Base-by-base conservation (phyloP, 1,140 invertebrate species). In the Telenomus remus region DNA sequence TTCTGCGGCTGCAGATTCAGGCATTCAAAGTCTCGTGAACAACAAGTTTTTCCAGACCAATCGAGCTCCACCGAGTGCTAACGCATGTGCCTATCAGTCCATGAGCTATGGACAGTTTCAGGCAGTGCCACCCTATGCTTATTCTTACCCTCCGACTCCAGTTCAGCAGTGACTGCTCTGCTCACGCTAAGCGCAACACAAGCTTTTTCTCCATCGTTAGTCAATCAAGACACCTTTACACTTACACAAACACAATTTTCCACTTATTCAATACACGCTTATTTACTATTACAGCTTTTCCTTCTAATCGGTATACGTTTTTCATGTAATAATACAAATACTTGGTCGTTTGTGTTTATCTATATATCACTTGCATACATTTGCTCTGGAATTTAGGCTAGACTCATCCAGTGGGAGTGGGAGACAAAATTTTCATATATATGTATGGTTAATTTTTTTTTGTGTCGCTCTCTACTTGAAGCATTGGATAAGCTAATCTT, bases 31-130 rank as follows among this genome's bases (percentile, higher is more conserved):
- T 12, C 83, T 91, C 34, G 89, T 91, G 47, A 91, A 89, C 80
- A 91, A 89, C 82, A 92, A 91, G 74, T 92, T 91, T 85, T 92
- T 91, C 88, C 91, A 91, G 78, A 89, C 87, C 3, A 88, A 85
- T 59, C 85, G 90, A 54, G 87, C 90, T 53, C 86, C 90, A 5
- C 88, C 90, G 0, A 85, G 85, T 54, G 84, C 89, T 9, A 90
- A 90, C 47, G 88, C 90, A 0, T 91, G 90, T 74, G 90, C 90
- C 12, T 91, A 90, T 60, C 91, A 91, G 59, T 91, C 89, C 6
- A 88, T 90, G 86, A 87, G 89, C 34, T 90, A 90, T 46, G 81
- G 85, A 4, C 86, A 88, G 42, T 89, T 88, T 49, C 90, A 89
- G 64, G 82, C 87, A n/a, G 85, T 88, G 13, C 79, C 85, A 34